phyloP scores from a whole-genome alignment of 1,140 invertebrate species.

The Teleogryllus occipitalis region DNA sequence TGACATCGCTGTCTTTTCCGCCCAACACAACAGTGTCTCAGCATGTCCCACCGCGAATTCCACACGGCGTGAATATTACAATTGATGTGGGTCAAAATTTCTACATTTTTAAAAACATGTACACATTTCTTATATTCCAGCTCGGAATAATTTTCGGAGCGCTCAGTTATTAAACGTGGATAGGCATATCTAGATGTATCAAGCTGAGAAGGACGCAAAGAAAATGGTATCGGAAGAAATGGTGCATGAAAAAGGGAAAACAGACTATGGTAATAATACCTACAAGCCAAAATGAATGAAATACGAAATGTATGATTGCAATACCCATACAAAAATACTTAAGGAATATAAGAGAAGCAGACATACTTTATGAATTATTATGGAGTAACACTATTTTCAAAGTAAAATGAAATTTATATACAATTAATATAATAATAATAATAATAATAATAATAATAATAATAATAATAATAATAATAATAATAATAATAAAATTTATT shows the following conservation, averaged over 20 bases:
- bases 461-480: conserved; percentile 8
- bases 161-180: background rate
- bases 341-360: background rate
- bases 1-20: too few species aligned
- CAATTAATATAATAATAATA: background rate
- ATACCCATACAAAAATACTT: background rate
- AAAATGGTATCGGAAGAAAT: background rate
- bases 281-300: background rate
- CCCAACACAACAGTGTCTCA: too few species aligned
- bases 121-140: background rate
- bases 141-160: background rate
- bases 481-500: conserved; percentile 5
- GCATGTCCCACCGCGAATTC: too few species aligned
- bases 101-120: background rate
- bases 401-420: background rate
- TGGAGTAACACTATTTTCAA: background rate
- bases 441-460: conserved; percentile 8
- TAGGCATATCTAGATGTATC: too few species aligned
- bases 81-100: background rate
- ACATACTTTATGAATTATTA: background rate
- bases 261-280: background rate
- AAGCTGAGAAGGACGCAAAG: background rate
- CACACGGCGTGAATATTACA: too few species aligned
- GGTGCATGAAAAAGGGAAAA: background rate
- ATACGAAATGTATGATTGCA: background rate